These are phyloP conservation scores for Steinernema scapterisci DNA, from an alignment of 2,888 invertebrate species.

Conservation along the genomic window DNA sequence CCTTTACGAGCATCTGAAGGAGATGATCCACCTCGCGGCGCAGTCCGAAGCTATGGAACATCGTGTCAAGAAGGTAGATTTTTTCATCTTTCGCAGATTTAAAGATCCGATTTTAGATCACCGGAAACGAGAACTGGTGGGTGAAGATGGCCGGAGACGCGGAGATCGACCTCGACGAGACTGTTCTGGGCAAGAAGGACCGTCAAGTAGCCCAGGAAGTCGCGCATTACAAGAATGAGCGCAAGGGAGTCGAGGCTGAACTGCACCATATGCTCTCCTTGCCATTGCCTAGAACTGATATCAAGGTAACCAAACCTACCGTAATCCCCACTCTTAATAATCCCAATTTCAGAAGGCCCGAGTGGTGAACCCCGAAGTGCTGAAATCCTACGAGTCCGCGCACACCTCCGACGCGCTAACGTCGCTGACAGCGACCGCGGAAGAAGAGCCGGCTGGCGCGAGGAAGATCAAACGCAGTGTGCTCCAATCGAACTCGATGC, in stretches of 20 bases:
- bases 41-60: slow-evolving; percentile 80
- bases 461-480: slow-evolving; percentile 22
- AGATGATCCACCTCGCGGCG: slow-evolving; percentile 79
- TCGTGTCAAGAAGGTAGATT: slow-evolving; percentile 72
- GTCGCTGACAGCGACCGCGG: not conserved
- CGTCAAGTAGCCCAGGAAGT: slow-evolving; percentile 5
- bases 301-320: too few relatives aligned
- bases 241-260: slow-evolving; percentile 2
- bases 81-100: not conserved
- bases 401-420: slow-evolving; percentile 7
- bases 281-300: slow-evolving; percentile 17
- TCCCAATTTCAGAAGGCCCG: not conserved
- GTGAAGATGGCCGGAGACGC: slow-evolving; percentile 77
- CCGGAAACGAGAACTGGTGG: slow-evolving; percentile 32
- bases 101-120: not conserved
- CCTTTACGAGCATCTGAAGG: slow-evolving; percentile 75
- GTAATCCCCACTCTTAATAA: not conserved
- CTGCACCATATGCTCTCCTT: slow-evolving; percentile 15
- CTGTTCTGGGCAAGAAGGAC: slow-evolving; percentile 28
- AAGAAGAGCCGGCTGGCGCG: not conserved
- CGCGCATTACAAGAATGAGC: slow-evolving; percentile 10
- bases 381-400: slow-evolving; percentile 11
- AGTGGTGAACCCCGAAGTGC: not conserved
- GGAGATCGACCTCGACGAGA: slow-evolving; percentile 80
- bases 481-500: slow-evolving; percentile 2